Evolutionary conservation across 1,140 invertebrate species (phyloP), one percentile per base, ranked within the genome.

Genomic region (Drosophila insularis): DNA sequence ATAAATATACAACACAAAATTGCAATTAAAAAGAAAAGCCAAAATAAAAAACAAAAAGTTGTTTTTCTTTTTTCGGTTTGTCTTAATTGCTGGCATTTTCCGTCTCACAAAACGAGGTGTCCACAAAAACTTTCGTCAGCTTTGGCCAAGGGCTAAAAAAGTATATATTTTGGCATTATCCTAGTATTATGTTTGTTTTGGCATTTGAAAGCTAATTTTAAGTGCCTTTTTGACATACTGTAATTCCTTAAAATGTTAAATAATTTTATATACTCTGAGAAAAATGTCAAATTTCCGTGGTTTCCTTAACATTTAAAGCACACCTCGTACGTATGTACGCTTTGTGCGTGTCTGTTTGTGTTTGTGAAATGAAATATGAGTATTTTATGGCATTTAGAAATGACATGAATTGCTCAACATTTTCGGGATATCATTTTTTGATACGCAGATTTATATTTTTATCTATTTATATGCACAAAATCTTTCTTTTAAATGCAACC

Each of bases 1-100:
- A 21, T 17, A 50, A 19, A 50, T 17, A 50, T 10, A 21, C 43
- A 50, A 50, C 43, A 50, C 35, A 69, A 70, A 64, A 72, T 72
- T 79, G 63, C 61, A 77, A 76, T 77, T 74, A 71, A 72, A 78
- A 78, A 21, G 8, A 50, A 50, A 50, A 21, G 17, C 43, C 17
- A 50, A 68, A 63, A 27, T 27, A 27, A 58, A 76, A 17, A 59
- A 58, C 71, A 17, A 59, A 8, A 32, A 58, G 14, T 58, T 58
- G 3, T 35, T 37, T 58, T 27, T 63, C 40, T 11, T 35, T 21
- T 31, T 55, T 64, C 5, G 17, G 27, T 64, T 54, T 55, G 50
- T 37, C 43, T 50, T 50, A 50, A 50, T 50, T 50, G 43, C 17
- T 50, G 43, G 43, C 43, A 50, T 50, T 50, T 50, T 50, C 43